Base-by-base conservation (phyloP, 30 jellyfish, hydroid and myxozoan species). In the Cassiopea xamachana region DNA sequence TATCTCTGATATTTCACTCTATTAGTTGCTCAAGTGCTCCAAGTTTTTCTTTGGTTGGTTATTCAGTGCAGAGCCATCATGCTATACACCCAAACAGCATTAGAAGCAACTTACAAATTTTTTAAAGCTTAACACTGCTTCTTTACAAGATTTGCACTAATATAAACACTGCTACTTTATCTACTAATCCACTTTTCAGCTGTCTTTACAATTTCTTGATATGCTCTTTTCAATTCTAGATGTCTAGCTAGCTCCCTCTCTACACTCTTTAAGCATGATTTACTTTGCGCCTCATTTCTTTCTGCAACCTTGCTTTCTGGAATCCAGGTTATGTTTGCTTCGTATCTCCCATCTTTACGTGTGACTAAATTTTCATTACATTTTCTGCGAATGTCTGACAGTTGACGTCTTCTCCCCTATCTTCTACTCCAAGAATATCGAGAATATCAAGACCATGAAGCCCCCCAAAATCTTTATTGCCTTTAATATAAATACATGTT, bases 321-420 rank as follows among this genome's bases (percentile, higher is more conserved):
- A 82, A 90, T 75, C 93, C 93, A 90, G 43, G 92, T 93, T 48
- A 90, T 85, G 39, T 44, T 77, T 46, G 67, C 89, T 49, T 90
- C 85, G 69, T 80, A 89, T 60, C 97, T 90, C 73, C 97, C 97
- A 78, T 82, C 90, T 13, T 83, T 78, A 16, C 72, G 72, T 73
- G 68, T 71, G 60, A 73, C 18, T 4, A 58, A 46, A 50, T 75
- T 72, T 48, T 60, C 93, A 18, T 46, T 85, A 44, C 51, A 85
- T 76, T 72, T 79, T 75, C 86, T 76, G 47, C 19, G 70, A 73
- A 60, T 62, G 81, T 75, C 86, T 75, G 69, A 75, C 84, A 46
- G 77, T 27, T 27, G 44, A 58, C 72, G 79, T 85, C 68, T 60
- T 74, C 93, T 85, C 88, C 80, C 93, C 88, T 85, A 46, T 76